A percentile compares a stretch with the other conserved stretches of the same genome.
phyloP scores from a whole-genome alignment of 2,113 vertebrate genomes.

The Apodemus sylvaticus region DNA sequence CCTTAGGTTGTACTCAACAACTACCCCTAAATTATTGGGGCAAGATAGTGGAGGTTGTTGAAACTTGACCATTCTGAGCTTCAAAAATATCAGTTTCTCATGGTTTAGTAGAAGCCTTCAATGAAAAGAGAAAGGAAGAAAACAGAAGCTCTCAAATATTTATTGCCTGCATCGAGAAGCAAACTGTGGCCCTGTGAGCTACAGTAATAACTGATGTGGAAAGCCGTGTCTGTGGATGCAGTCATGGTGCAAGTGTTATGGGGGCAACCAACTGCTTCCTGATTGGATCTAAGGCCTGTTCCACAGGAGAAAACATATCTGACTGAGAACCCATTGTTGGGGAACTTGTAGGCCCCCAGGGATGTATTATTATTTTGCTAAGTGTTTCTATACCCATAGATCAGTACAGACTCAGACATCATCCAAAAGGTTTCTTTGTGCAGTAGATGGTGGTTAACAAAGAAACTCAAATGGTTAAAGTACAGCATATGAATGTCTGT shows the following conservation, averaged over 20 bases:
- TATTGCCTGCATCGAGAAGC: neutral
- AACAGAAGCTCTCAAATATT: neutral
- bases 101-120: neutral
- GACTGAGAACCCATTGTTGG: neutral
- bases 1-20: neutral
- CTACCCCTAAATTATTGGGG: neutral
- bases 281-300: neutral
- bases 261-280: neutral
- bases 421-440: neutral
- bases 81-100: neutral
- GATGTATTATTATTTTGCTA: neutral
- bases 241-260: neutral
- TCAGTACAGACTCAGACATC: neutral
- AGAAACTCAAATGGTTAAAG: neutral
- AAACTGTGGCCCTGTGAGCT: neutral
- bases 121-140: neutral
- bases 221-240: too few species aligned
- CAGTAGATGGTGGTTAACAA: neutral
- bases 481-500: neutral
- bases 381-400: neutral
- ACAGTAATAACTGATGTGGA: neutral
- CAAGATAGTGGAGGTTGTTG: neutral
- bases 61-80: neutral
- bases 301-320: neutral
- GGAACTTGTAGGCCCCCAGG: neutral